Base-by-base conservation (phyloP, 2,888 invertebrate species). In the Dynastes tityus region DNA sequence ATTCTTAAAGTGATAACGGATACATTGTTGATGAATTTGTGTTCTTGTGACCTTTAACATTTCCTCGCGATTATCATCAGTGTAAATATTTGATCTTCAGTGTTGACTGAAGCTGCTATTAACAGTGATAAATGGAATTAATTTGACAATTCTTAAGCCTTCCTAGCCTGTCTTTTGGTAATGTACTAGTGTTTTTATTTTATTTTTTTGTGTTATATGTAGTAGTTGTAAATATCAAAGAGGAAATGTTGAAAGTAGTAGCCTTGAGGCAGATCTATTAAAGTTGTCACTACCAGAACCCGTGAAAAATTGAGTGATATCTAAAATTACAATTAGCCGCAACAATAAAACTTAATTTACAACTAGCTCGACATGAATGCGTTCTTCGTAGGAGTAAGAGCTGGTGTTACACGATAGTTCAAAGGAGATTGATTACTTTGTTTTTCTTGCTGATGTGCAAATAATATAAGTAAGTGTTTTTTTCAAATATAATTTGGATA, bases 21-120 rank as follows among this genome's bases (percentile, higher is more conserved):
- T 65, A 51, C 67, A 74, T 67, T 77, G 67, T 67, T 79, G 79
- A 79, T 79, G 51, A 68, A 71, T 77, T 53, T 74, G 13, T 73
- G 67, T 67, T 75, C 67, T 77, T 77, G 37, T 79, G 73, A 79
- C 79, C 79, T 79, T 79, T 79, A 77, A 74, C 77, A 79, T 74
- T 70, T 45, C 58, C 32, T 37, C 16, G 29, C 22, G 76, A 74
- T 78, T 78, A 78, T 73, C 74, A 64, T 45, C 45, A 70, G 49
- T 63, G 77, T 77, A 71, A 77, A 77, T 63, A 71, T 71, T 77
- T 77, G 29, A 63, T 49, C 32, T 71, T 37, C 63, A 61, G 61
- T 49, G 73, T 61, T 74, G 58, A 45, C 45, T 63, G 16, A 74
- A 74, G 45, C 61, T 68, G 49, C 51, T 29, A 8, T 49, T 49